Evolutionary conservation across 2,888 invertebrate genomes (phyloP).

Genomic region (Linnaemya vulpina): DNA sequence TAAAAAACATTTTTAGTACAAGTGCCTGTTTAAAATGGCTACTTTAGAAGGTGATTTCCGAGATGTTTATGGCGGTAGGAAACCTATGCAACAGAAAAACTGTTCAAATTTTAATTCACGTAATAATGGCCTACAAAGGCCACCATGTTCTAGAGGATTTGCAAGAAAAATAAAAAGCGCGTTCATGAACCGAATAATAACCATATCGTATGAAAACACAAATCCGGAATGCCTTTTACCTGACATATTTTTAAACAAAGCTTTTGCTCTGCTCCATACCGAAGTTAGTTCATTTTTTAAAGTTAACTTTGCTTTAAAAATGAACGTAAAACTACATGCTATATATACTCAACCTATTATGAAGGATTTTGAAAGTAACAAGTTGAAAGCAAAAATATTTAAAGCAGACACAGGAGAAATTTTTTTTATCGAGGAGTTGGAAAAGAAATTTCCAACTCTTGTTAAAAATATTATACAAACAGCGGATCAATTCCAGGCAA

Average conservation of each 20-base stretch:
- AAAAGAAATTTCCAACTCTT: not conserved
- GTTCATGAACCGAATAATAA: not conserved
- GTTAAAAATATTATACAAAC: not conserved
- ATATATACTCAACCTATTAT: not conserved
- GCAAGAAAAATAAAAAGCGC: not conserved
- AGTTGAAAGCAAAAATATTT: not conserved
- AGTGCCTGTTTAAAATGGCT: too few species aligned
- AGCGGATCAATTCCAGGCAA: conserved; percentile 9
- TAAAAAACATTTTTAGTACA: too few species aligned
- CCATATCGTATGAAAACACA: not conserved
- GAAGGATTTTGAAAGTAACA: not conserved
- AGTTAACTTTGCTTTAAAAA: not conserved
- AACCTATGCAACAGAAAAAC: too few species aligned
- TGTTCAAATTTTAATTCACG: too few species aligned
- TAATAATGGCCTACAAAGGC: too few species aligned
- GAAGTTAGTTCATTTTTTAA: conserved; percentile 18
- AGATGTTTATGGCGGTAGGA: too few species aligned
- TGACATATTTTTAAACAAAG: not conserved
- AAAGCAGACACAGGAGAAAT: not conserved
- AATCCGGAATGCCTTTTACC: not conserved
- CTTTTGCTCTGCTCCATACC: not conserved
- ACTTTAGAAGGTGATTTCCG: too few species aligned
- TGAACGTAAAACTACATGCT: not conserved
- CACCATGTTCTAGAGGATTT: not conserved
- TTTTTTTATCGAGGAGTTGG: not conserved